Base-by-base conservation (phyloP, 2,797 vertebrate genomes). In the Buphagus erythrorhynchus region DNA sequence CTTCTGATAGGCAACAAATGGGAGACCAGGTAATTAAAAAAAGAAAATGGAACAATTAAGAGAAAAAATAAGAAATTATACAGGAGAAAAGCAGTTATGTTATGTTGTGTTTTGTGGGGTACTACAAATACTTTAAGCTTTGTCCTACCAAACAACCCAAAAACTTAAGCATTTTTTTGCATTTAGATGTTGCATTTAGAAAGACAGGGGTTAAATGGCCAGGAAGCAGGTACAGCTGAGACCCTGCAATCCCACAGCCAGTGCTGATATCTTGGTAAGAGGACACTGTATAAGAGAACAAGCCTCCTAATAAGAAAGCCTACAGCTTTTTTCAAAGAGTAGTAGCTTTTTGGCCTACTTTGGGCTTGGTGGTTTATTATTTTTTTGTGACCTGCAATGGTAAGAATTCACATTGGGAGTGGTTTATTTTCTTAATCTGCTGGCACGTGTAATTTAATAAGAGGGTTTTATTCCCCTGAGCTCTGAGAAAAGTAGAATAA, bases 311-410 rank as follows among this genome's bases (percentile, higher is more conserved):
- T 16, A 38, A 28, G 13, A 29, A 59, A 22, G 14, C 0, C 16
- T 5, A 1, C 0, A 35, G 26, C 2, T 40, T 66, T 36, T 46
- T 5, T 15, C 0, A 6, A 5, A 9, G 22, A 22, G 2, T 25
- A 1, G 5, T 1, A 17, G 13, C 3, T 42, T 86, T 69, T 54
- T 16, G 15, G 9, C 4, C 5, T 14, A 1, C 4, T 59, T n/a
- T 24, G 29, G 17, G 9, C 13, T 54, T 45, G 18, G 6, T 28
- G 17, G 13, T 48, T 42, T 10, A n/a, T 38, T 21, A 8, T 61
- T 42, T 9, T 38, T 38, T 21, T 31, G 42, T 48, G 22, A 29
- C 1, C 36, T 73, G 22, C 22, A 68, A 95, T 88, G 77, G 93
- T 96, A 92, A 95, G 90, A 59, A 18, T 33, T 84, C 76, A 86